phyloP scores from a whole-genome alignment of 2,113 vertebrate species.

The Nansenia antarctica region DNA sequence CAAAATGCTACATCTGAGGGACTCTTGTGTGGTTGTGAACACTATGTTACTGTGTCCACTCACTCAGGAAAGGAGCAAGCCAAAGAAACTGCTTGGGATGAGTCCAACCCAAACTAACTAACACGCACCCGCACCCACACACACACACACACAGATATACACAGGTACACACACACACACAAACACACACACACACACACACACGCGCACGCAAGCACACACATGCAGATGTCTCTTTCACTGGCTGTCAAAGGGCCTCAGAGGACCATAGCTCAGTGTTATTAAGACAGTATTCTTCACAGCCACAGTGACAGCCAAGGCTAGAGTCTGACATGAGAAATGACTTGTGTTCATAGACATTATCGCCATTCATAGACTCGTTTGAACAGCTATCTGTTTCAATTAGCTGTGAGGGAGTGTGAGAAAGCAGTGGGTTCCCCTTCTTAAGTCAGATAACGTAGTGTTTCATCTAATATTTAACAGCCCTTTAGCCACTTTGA shows the following conservation, averaged over 20 bases:
- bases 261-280: background rate
- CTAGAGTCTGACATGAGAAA: no score
- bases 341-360: no score
- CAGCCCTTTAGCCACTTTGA: background rate
- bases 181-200: no score
- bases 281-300: background rate
- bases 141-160: no score
- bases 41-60: constrained; percentile 29
- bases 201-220: no score
- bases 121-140: no score
- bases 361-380: no score
- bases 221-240: constrained; percentile 18
- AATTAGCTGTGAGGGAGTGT: background rate
- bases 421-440: background rate
- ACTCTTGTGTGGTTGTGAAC: constrained; percentile 34
- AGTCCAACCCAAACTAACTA: constrained; percentile 3
- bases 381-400: background rate
- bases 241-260: background rate
- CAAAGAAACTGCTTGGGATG: constrained; percentile 17
- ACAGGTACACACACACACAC: no score
- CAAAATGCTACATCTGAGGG: constrained; percentile 22
- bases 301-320: background rate
- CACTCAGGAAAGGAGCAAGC: background rate
- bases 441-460: background rate
- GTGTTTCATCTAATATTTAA: background rate